These are phyloP conservation scores for Penaeus japonicus DNA, from an alignment of 1,140 invertebrate genomes.

Conservation along the genomic window DNA sequence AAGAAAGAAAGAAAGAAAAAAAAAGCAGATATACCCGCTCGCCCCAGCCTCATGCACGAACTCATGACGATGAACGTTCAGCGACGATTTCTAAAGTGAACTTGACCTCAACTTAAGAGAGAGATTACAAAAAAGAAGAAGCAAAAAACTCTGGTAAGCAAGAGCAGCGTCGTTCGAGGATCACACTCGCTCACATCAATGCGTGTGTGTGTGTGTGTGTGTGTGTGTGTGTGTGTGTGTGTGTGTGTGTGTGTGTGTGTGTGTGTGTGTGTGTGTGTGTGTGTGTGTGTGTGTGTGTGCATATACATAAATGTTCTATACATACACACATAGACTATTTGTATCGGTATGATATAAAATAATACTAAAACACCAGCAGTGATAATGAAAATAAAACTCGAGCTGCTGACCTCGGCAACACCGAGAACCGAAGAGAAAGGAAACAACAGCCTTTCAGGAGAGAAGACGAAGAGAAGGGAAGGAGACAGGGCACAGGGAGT, in stretches of 20 bases:
- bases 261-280: not conserved
- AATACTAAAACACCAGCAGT: not conserved
- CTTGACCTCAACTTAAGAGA: too few species aligned
- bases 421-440: not conserved
- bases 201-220: too few species aligned
- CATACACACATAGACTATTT: not conserved
- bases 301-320: not conserved
- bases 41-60: too few species aligned
- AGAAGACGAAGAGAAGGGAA: not conserved
- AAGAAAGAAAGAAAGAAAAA: too few species aligned
- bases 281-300: not conserved
- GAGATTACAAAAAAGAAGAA: too few species aligned
- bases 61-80: too few species aligned
- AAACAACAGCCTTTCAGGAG: not conserved
- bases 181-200: too few species aligned
- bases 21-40: too few species aligned
- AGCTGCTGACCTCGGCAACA: not conserved
- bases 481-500: too few species aligned
- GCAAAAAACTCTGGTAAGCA: too few species aligned
- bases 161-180: too few species aligned
- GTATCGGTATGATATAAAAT: not conserved
- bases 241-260: not conserved
- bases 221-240: not conserved
- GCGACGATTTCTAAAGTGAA: too few species aligned
- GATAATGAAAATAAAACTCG: not conserved